Evolutionary conservation across 2,113 vertebrate species (phyloP).

Genomic region (Lycocorax pyrrhopterus): DNA sequence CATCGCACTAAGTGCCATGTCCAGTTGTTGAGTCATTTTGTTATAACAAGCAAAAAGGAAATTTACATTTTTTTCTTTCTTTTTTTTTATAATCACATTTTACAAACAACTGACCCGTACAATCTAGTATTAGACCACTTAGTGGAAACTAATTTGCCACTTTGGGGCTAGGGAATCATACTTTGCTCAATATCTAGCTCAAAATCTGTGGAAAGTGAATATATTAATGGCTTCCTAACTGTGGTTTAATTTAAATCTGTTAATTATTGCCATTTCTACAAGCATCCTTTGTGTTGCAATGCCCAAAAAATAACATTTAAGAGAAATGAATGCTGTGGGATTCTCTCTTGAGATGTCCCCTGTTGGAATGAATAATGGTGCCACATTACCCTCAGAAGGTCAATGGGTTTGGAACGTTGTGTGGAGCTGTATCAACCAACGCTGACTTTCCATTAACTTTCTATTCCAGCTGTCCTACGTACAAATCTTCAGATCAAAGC

Average conservation of each 20-base stretch:
- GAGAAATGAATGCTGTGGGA: background rate
- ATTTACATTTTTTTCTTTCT: background rate
- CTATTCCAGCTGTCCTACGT: background rate
- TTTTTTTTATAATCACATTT: background rate
- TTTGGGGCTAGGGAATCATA: background rate
- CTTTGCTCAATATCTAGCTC: background rate
- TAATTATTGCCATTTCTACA: background rate
- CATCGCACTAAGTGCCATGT: background rate
- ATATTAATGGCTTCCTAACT: background rate
- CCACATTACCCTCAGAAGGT: background rate
- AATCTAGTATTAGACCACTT: background rate
- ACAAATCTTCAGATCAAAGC: background rate
- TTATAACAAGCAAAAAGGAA: background rate
- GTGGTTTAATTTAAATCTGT: background rate
- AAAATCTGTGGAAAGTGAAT: background rate
- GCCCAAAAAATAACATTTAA: background rate
- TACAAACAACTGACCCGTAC: accelerated
- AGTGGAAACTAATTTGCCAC: background rate
- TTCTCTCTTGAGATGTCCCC: background rate
- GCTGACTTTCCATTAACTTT: background rate
- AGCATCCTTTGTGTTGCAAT: background rate
- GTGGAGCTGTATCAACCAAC: background rate
- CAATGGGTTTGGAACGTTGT: background rate
- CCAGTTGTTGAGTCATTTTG: background rate
- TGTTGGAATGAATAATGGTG: background rate